Percentiles rank a stretch among this genome's conserved stretches.
These are phyloP conservation scores for Protobothrops flavoviridis DNA, from an alignment of 2,113 vertebrate genomes.

Conservation along the genomic window DNA sequence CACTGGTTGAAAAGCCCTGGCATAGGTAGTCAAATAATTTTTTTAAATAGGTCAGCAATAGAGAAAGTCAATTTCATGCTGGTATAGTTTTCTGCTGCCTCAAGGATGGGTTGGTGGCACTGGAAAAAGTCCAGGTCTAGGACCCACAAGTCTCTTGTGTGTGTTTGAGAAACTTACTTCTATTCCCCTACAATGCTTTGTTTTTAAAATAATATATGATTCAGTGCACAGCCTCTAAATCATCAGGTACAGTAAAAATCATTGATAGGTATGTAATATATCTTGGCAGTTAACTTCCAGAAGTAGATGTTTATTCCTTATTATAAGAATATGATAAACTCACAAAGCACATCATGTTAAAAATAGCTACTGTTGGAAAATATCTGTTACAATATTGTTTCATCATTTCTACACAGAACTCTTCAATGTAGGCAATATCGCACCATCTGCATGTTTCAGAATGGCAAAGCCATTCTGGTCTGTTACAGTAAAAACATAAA, in stretches of 20 bases:
- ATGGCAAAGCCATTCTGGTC: not conserved
- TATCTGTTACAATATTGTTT: not conserved
- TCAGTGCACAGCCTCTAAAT: slow-evolving; percentile 10
- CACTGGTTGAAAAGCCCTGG: too few relatives aligned
- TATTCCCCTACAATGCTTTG: not conserved
- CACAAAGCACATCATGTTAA: not conserved
- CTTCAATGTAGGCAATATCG: not conserved
- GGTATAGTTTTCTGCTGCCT: not conserved
- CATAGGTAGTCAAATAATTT: not conserved
- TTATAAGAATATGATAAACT: not conserved
- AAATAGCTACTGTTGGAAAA: slow-evolving; percentile 14
- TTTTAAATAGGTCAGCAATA: not conserved
- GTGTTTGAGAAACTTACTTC: not conserved
- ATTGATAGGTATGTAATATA: not conserved
- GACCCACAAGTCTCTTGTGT: not conserved
- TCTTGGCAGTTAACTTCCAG: not conserved
- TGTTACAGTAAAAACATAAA: not conserved
- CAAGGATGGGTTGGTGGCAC: not conserved
- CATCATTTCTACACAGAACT: not conserved
- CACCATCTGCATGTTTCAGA: not conserved
- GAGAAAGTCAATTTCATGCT: not conserved
- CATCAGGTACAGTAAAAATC: slow-evolving; percentile 3
- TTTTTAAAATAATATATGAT: not conserved
- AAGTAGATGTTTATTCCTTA: not conserved
- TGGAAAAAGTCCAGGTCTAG: not conserved